phyloP scores from a whole-genome alignment of 1,140 invertebrate genomes.

The Eciton burchellii region DNA sequence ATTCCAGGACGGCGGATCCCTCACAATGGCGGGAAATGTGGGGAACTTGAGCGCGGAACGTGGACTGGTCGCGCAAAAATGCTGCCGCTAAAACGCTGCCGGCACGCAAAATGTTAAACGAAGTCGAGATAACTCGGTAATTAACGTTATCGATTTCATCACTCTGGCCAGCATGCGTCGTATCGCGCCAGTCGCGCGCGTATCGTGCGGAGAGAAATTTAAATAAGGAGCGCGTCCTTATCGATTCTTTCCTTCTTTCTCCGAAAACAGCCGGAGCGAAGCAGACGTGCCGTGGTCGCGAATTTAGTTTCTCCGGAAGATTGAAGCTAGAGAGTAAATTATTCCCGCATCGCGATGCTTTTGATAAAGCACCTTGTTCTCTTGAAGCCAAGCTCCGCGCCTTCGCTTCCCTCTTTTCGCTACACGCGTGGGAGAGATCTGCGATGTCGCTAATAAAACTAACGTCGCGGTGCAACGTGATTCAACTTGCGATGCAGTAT shows the following conservation, averaged over 20 bases:
- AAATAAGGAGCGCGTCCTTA: slow-evolving; percentile 16
- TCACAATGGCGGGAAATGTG: background rate
- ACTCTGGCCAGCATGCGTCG: no score
- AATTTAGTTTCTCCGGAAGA: background rate
- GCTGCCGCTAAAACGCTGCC: no score
- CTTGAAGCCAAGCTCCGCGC: background rate
- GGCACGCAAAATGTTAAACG: slow-evolving; percentile 31
- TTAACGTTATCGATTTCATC: slow-evolving; percentile 40
- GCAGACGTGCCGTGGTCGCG: background rate
- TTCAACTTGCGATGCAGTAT: slow-evolving; percentile 71
- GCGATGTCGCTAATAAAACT: background rate
- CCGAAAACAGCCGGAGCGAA: no score
- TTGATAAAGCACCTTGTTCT: background rate
- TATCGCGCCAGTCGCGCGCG: background rate
- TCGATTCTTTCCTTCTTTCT: background rate
- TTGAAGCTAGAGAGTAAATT: background rate
- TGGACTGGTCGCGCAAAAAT: background rate
- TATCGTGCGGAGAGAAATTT: background rate
- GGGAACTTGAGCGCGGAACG: background rate
- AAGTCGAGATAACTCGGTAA: slow-evolving; percentile 23
- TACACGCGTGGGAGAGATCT: background rate
- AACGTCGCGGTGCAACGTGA: slow-evolving; percentile 14
- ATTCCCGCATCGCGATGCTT: background rate
- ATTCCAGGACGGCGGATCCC: background rate
- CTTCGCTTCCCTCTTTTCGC: no score